Conservation (phyloP, 2,888 invertebrate species). For the Amblyteles armatorius region DNA sequence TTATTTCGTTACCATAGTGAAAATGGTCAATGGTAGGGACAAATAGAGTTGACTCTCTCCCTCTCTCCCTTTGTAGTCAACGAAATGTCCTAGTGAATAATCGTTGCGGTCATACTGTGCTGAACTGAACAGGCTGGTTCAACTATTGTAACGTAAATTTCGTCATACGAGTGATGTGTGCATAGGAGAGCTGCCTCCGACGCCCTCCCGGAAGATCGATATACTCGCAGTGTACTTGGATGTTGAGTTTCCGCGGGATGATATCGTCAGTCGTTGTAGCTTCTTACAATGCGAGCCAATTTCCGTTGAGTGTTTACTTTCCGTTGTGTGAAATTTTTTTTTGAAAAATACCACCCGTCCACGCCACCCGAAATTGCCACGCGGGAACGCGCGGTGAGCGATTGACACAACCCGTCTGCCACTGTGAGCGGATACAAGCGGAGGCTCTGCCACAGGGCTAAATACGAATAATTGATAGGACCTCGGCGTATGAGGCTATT, state of each 20-base stretch:
- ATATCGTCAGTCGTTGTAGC: no score
- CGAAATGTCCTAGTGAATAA: background rate
- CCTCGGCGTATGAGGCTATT: slow-evolving; percentile 38
- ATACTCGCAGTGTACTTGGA: no score
- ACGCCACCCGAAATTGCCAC: no score
- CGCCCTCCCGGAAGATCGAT: no score
- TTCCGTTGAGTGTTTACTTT: no score
- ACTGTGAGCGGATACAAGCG: slow-evolving; percentile 4
- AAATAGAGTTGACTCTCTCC: background rate
- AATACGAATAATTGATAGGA: slow-evolving; percentile 66
- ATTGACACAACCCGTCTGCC: slow-evolving; percentile 24
- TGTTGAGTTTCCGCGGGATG: no score
- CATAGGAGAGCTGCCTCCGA: background rate
- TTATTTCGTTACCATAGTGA: slow-evolving; percentile 43
- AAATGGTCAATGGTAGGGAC: slow-evolving; percentile 25
- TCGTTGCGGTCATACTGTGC: background rate
- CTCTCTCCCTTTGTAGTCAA: background rate
- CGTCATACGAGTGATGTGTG: slow-evolving; percentile 3
- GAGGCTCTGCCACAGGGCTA: slow-evolving; percentile 54
- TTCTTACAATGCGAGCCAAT: no score
- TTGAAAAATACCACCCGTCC: no score
- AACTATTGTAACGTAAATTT: slow-evolving; percentile 61
- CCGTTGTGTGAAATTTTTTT: no score
- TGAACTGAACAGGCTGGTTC: slow-evolving; percentile 7
- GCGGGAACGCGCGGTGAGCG: slow-evolving; percentile 21